phyloP scores from a whole-genome alignment of 2,888 invertebrate species.

The Aproaerema taeniolella region DNA sequence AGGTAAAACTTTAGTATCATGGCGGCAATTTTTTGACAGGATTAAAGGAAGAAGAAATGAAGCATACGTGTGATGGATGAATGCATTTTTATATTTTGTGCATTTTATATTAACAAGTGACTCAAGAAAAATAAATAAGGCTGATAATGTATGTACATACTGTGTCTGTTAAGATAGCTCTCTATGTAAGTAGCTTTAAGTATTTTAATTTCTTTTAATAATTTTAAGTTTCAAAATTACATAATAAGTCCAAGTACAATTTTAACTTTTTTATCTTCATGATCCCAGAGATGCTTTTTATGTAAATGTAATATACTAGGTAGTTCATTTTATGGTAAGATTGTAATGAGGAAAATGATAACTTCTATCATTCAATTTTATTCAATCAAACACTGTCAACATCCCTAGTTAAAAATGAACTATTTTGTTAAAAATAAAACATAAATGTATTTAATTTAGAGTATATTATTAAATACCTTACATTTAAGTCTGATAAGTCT shows the following conservation, averaged over 20 bases:
- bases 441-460: slow-evolving; percentile 10
- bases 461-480: slow-evolving; percentile 9
- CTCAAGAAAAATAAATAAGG: slow-evolving; percentile 49
- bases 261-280: too few relatives aligned
- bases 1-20: slow-evolving; percentile 95
- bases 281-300: too few relatives aligned
- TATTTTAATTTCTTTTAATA: too few relatives aligned
- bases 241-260: too few relatives aligned
- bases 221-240: too few relatives aligned
- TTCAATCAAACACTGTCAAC: too few relatives aligned
- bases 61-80: slow-evolving; percentile 59
- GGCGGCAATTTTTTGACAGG: slow-evolving; percentile 91
- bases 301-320: too few relatives aligned
- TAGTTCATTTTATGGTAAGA: too few relatives aligned
- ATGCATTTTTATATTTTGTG: slow-evolving; percentile 11
- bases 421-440: too few relatives aligned
- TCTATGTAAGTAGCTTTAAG: slow-evolving; percentile 17
- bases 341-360: slow-evolving; percentile 22
- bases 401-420: too few relatives aligned
- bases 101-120: slow-evolving; percentile 16
- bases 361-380: too few relatives aligned
- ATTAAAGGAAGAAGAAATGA: slow-evolving; percentile 80
- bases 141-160: slow-evolving; percentile 63
- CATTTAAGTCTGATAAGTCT: slow-evolving; percentile 1
- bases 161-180: slow-evolving; percentile 29